A percentile compares a stretch with the other conserved stretches of the same genome.
These are phyloP conservation scores for Etheostoma cragini DNA, from an alignment of 2,113 vertebrate species.

Conservation along the genomic window DNA sequence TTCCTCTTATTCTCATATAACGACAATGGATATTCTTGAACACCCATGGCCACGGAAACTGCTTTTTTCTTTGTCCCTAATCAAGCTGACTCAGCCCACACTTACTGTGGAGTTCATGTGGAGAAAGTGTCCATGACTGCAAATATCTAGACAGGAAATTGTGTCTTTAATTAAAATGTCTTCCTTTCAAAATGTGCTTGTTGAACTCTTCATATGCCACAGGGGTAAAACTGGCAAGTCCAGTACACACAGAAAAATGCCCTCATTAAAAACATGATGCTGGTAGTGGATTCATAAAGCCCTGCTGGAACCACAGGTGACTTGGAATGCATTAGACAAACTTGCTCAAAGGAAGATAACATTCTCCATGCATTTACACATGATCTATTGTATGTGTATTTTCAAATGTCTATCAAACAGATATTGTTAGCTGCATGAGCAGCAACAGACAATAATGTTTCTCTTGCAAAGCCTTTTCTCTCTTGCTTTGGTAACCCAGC, in stretches of 20 bases:
- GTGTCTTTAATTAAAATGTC: conserved; percentile 52
- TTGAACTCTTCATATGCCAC: conserved; percentile 29
- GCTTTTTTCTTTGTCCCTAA: conserved; percentile 41
- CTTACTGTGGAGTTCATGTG: neutral
- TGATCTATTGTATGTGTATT: neutral
- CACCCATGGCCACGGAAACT: conserved; percentile 40
- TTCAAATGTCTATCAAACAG: conserved; percentile 2
- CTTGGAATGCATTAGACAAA: neutral
- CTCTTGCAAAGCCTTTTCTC: neutral
- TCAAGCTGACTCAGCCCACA: conserved; percentile 65
- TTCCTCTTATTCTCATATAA: conserved; percentile 10
- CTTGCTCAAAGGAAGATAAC: neutral
- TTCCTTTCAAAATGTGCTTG: conserved; percentile 42
- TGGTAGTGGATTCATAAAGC: neutral
- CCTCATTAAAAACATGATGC: neutral
- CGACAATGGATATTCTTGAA: conserved; percentile 5
- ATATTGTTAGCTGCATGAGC: neutral
- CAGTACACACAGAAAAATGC: neutral
- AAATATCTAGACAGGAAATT: conserved; percentile 50
- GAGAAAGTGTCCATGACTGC: conserved; percentile 53
- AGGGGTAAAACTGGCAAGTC: conserved; percentile 9
- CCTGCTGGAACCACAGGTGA: neutral
- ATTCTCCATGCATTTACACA: neutral
- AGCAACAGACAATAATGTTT: neutral
- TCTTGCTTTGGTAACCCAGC: conserved; percentile 23